Base-by-base conservation (phyloP, 2,797 vertebrate genomes). In the Sebastes taczanowskii region DNA sequence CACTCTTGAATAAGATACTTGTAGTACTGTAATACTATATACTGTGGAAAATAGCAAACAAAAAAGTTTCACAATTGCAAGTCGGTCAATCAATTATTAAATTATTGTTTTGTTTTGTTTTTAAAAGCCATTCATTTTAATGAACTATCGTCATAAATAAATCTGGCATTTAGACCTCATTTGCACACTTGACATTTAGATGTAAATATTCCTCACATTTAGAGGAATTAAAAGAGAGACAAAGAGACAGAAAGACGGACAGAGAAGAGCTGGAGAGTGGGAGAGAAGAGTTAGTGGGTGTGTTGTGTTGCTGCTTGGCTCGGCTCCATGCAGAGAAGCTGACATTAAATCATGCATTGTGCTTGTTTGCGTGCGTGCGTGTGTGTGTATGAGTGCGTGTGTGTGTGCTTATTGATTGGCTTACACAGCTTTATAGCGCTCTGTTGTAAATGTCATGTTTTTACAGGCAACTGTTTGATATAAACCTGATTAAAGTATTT, bases 401-500 rank as follows among this genome's bases (percentile, higher is more conserved):
- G 86, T 58, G 81, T 75, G 80, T 60, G 53, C 34, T 62, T 96
- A 96, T 96, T 95, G 95, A 96, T 96, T 94, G 93, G 94, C 92
- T 93, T 92, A 91, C 92, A 91, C 94, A 93, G 95, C 92, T 96
- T 96, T 96, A 97, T 95, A 92, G 94, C 88, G 73, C 89, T 89
- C 84, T 78, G 94, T 95, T 96, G 94, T 96, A 96, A 96, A 96
- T 93, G 95, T 95, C 95, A 94, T 93, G 92, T 95, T 96, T 96
- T 96, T 95, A 95, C 94, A 93, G 93, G 94, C 90, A 90, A 85
- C 87, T 94, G 94, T 96, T 96, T 95, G 95, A 96, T 96, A 95
- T 95, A 93, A 95, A 95, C 94, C 94, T 94, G 94, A 96, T 96
- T 96, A 96, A 96, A 96, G 94, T 95, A 95, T 96, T 96, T 95